Evolutionary conservation across 1,140 invertebrate genomes (phyloP).

Genomic region (Calephelis nemesis): DNA sequence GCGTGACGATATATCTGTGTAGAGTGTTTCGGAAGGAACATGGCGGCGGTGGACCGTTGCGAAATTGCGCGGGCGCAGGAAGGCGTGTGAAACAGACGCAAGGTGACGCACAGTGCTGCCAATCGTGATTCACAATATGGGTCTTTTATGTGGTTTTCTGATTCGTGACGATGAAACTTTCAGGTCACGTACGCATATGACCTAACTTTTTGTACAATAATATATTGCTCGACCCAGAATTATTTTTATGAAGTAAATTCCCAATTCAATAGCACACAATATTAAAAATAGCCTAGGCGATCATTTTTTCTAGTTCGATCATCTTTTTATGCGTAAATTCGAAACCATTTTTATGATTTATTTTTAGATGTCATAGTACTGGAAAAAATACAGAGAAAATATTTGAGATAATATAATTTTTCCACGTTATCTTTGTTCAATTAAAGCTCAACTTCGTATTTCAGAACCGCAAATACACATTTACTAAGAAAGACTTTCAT

Average conservation of each 20-base stretch:
- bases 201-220: slow-evolving; percentile 7
- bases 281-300: not conserved
- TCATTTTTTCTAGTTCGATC: no score
- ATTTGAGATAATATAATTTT: no score
- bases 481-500: no score
- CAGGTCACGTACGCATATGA: slow-evolving; percentile 57
- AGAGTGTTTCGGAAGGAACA: slow-evolving; percentile 60
- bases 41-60: slow-evolving; percentile 46
- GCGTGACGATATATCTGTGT: slow-evolving; percentile 22
- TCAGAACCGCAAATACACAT: no score
- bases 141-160: slow-evolving; percentile 44
- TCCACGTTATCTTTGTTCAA: no score
- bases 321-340: no score
- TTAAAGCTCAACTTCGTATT: no score
- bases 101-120: slow-evolving; percentile 47
- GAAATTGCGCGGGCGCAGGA: slow-evolving; percentile 47
- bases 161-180: slow-evolving; percentile 38
- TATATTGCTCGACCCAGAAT: not conserved
- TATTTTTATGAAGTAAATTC: not conserved
- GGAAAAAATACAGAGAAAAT: no score
- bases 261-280: not conserved
- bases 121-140: slow-evolving; percentile 43
- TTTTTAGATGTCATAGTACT: no score
- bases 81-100: slow-evolving; percentile 47
- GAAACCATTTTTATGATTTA: no score